Base-by-base conservation (phyloP, 2,888 invertebrate genomes). In the Epirrhoe alternata region DNA sequence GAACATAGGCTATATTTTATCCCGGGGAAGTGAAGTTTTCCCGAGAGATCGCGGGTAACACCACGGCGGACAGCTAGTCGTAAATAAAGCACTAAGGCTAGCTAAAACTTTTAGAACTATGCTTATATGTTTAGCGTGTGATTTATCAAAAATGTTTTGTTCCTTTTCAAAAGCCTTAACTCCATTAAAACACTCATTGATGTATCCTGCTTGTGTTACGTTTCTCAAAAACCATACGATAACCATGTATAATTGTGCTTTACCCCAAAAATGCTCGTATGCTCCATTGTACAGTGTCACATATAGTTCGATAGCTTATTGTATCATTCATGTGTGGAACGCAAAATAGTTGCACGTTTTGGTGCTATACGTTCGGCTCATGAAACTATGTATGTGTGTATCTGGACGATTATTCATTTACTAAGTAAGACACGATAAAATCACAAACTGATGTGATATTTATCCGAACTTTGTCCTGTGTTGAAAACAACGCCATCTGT, bases 371-470 rank as follows among this genome's bases (percentile, higher is more conserved):
- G 53, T 35, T 53, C 16, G 14, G n/a, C 16, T 8, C 33, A 53
- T 16, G 53, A 31, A 1, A 12, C 3, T 30, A n/a, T 33, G 16
- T 14, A 53, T 53, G 8, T 31, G 24, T 24, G 24, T 52, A 14
- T 33, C 35, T 35, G 8, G 35, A 16, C 14, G 14, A 31, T n/a
- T 17, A 17, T 45, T 45, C 56, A 56, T 55, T 55, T 55, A 45
- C 10, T 30, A 30, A 14, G 45, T 45, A 56, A 56, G 45, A 56
- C 56, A 14, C 45, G 8, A 42, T 42, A 12, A 42, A 42, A 1
- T 5, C 4, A 12, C 38, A 10, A 24, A 24, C 24, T 24, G 24
- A 1, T 24, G 24, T 24, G 24, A 24, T 24, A 24, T 24, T 24
- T 24, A 24, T 24, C 24, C 3, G 1, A 24, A 24, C 24, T 2